A percentile compares a stretch with the other conserved stretches of the same genome.
phyloP scores from a whole-genome alignment of 2,113 vertebrate genomes.

The Ardeotis arabs region DNA sequence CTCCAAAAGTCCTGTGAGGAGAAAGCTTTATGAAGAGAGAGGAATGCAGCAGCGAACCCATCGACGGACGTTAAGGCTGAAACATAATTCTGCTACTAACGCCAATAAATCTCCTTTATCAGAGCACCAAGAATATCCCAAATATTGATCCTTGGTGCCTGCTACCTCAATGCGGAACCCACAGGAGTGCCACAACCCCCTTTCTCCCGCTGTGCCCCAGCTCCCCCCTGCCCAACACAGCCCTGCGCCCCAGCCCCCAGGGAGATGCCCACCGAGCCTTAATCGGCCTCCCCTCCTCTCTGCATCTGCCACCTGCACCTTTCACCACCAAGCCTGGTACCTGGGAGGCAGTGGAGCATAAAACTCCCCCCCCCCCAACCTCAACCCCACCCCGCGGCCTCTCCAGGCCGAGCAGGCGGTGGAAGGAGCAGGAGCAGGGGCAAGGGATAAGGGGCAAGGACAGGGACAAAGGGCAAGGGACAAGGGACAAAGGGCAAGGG shows the following conservation, averaged over 20 bases:
- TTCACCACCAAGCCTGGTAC: too few relatives aligned
- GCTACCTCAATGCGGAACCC: rapidly evolving
- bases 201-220: background rate
- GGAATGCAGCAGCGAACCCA: background rate
- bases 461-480: too few relatives aligned
- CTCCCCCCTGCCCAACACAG: rapidly evolving
- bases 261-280: rapidly evolving
- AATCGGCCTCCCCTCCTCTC: rapidly evolving
- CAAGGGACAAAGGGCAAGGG: too few relatives aligned
- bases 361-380: too few relatives aligned
- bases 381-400: background rate
- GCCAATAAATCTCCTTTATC: background rate
- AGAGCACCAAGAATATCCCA: background rate
- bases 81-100: background rate
- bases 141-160: too few relatives aligned
- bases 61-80: background rate
- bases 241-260: background rate
- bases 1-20: background rate
- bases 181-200: rapidly evolving
- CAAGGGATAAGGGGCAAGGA: too few relatives aligned
- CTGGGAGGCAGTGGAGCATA: too few relatives aligned
- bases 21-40: background rate
- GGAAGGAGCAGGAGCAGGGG: background rate
- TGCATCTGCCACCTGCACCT: background rate
- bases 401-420: background rate